Conservation (phyloP, 2,113 vertebrate genomes). For the Dryoscopus gambensis region DNA sequence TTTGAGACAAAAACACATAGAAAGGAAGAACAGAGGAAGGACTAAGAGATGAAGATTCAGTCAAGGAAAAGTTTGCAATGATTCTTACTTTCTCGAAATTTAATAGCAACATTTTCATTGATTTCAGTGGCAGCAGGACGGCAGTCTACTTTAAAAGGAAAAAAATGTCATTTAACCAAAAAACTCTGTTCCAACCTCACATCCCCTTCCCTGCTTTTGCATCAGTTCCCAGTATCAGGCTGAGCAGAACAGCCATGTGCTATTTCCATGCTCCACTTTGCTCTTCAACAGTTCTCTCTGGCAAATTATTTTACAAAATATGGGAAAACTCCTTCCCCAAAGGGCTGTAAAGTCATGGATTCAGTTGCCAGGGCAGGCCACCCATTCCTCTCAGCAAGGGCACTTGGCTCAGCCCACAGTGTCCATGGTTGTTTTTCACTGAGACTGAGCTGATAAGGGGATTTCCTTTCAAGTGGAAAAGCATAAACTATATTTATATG, state of each 20-base stretch:
- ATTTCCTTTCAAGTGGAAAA: constrained; percentile 54
- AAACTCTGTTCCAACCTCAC: neutral
- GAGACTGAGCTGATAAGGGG: constrained; percentile 51
- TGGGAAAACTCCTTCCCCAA: neutral
- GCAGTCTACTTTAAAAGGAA: neutral
- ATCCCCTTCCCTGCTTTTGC: neutral
- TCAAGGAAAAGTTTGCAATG: neutral
- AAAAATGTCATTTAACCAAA: neutral
- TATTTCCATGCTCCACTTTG: neutral
- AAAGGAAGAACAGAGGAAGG: neutral
- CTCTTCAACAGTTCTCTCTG: neutral
- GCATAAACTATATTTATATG: constrained; percentile 45
- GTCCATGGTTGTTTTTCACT: constrained; percentile 13
- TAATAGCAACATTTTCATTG: neutral
- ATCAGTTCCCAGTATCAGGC: neutral
- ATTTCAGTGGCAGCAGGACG: neutral
- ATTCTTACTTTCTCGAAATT: neutral
- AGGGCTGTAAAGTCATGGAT: neutral
- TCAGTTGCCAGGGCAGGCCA: neutral
- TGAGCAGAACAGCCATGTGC: neutral
- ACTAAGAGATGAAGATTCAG: neutral
- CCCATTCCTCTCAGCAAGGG: neutral
- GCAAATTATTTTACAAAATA: neutral
- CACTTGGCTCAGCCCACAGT: neutral
- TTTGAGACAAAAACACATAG: neutral